These are phyloP conservation scores for Heptranchias perlo DNA, from an alignment of 2,113 vertebrate species.

Conservation along the genomic window DNA sequence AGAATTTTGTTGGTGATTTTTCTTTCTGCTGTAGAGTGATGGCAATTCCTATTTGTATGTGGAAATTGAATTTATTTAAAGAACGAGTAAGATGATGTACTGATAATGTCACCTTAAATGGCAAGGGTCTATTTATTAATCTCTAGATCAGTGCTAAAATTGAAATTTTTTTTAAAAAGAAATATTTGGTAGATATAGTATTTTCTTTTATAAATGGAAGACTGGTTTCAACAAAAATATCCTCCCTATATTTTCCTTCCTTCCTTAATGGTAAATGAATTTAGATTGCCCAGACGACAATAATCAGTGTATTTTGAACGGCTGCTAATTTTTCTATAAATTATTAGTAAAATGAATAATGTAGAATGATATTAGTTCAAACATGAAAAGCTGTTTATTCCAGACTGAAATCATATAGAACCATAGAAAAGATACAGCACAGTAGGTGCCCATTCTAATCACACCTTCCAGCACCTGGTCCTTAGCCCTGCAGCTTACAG, in stretches of 20 bases:
- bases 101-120: neutral
- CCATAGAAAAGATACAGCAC: too few species aligned
- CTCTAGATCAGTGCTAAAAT: neutral
- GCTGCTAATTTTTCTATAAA: neutral
- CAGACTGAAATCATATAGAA: neutral
- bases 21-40: neutral
- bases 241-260: neutral
- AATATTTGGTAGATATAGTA: neutral
- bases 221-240: neutral
- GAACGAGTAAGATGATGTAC: neutral
- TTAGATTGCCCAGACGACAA: neutral
- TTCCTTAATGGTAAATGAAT: neutral
- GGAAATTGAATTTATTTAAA: neutral
- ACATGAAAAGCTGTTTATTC: neutral
- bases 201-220: neutral
- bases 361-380: neutral
- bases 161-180: neutral
- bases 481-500: too few species aligned
- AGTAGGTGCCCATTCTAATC: too few species aligned
- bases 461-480: too few species aligned
- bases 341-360: neutral
- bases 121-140: neutral
- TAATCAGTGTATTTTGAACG: neutral
- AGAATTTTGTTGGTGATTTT: neutral
- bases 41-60: neutral